These are phyloP conservation scores for Leptatherina wallacei DNA, from an alignment of 2,797 vertebrate species.

Conservation along the genomic window DNA sequence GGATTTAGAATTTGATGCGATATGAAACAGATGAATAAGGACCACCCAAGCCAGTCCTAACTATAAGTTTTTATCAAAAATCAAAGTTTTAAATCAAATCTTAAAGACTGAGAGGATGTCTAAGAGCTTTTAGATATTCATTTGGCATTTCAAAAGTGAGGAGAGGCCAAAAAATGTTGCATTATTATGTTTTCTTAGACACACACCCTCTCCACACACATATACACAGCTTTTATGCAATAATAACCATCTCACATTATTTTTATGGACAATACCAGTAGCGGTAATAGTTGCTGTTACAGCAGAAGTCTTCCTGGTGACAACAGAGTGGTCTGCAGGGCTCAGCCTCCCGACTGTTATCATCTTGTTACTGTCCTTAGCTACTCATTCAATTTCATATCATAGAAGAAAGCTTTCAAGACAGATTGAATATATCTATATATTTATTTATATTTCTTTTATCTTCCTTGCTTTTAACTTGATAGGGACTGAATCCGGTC, in stretches of 20 bases:
- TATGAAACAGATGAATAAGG: too few relatives aligned
- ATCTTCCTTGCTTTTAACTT: slow-evolving; percentile 62
- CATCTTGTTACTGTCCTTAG: slow-evolving; percentile 18
- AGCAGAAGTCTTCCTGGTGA: slow-evolving; percentile 20
- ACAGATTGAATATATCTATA: slow-evolving; percentile 29
- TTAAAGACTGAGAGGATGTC: too few relatives aligned
- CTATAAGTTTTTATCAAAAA: too few relatives aligned
- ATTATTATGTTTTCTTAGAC: slow-evolving; percentile 5
- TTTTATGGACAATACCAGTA: slow-evolving; percentile 3
- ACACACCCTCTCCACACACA: slow-evolving; percentile 46
- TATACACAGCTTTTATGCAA: slow-evolving; percentile 9
- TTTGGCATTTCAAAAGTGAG: background rate
- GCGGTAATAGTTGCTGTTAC: background rate
- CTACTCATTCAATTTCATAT: slow-evolving; percentile 31
- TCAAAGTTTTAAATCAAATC: too few relatives aligned
- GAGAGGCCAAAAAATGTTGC: background rate
- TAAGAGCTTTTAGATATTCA: too few relatives aligned
- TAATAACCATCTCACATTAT: slow-evolving; percentile 43
- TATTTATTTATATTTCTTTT: slow-evolving; percentile 4
- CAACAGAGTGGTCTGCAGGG: slow-evolving; percentile 7
- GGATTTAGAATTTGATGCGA: too few relatives aligned
- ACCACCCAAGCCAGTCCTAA: too few relatives aligned
- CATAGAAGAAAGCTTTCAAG: slow-evolving; percentile 29
- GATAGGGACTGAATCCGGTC: slow-evolving; percentile 77
- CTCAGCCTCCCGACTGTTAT: slow-evolving; percentile 3